Evolutionary conservation across 2,113 vertebrate genomes (phyloP).

Genomic region (Spilogale gracilis): DNA sequence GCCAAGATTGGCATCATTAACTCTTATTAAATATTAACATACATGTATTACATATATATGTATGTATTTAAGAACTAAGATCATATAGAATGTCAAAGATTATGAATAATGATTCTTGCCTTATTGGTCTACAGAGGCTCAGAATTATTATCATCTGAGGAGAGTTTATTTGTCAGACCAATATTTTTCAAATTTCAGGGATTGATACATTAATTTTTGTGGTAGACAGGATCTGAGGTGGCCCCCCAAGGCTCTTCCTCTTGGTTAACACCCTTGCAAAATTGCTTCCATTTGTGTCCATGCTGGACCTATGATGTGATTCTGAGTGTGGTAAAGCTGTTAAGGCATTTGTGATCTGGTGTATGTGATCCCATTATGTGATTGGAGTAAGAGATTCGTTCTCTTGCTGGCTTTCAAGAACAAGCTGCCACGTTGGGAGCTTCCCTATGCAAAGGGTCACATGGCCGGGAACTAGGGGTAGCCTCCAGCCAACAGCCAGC

Average conservation of each 20-base stretch:
- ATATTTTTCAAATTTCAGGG: constrained; percentile 9
- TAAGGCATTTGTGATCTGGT: background rate
- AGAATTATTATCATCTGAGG: background rate
- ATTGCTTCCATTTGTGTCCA: background rate
- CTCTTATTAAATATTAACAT: background rate
- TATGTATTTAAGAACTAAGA: background rate
- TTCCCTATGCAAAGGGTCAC: background rate
- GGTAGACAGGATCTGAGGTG: background rate
- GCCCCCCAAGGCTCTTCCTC: background rate
- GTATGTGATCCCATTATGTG: background rate
- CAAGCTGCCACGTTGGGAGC: background rate
- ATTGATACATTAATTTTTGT: constrained; percentile 5
- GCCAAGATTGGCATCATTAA: background rate
- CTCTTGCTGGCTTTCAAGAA: background rate
- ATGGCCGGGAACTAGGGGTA: background rate
- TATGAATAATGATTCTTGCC: background rate
- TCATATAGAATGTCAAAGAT: background rate
- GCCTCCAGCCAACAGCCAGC: background rate
- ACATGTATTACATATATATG: background rate
- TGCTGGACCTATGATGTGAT: background rate
- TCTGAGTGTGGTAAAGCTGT: background rate
- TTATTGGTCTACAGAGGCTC: background rate
- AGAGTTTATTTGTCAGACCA: background rate
- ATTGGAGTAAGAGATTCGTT: background rate
- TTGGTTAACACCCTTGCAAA: background rate